Evolutionary conservation across 2,888 invertebrate genomes (phyloP).

Genomic region (Hypselothyrea guttata): DNA sequence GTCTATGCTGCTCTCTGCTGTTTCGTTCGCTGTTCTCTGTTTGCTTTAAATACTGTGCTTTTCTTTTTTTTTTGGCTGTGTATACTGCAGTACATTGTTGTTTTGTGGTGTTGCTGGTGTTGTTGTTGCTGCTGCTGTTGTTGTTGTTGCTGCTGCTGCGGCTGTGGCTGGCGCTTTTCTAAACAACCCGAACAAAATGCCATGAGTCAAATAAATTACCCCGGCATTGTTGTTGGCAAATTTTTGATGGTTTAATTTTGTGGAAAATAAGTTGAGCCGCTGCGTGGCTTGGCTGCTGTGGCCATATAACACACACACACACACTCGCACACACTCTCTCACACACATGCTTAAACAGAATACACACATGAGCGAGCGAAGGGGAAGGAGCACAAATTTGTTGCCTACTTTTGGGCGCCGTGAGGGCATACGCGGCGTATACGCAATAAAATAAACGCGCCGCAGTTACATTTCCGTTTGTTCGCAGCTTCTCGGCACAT

Average conservation of each 20-base stretch:
- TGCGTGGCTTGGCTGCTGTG: slow-evolving; percentile 64
- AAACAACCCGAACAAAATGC: slow-evolving; percentile 67
- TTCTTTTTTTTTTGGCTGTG: slow-evolving; percentile 32
- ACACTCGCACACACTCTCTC: slow-evolving; percentile 30
- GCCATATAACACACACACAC: slow-evolving; percentile 54
- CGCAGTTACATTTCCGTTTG: slow-evolving; percentile 67
- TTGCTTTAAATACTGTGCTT: slow-evolving; percentile 46
- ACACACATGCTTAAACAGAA: slow-evolving; percentile 15
- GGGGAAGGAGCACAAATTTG: slow-evolving; percentile 31
- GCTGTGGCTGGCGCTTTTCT: slow-evolving; percentile 59
- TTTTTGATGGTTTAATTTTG: slow-evolving; percentile 79
- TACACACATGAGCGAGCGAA: background rate
- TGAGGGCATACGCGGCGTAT: slow-evolving; percentile 50
- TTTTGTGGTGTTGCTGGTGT: slow-evolving; percentile 24
- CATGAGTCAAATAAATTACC: slow-evolving; percentile 78
- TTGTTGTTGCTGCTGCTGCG: slow-evolving; percentile 37
- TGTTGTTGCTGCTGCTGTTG: slow-evolving; percentile 21
- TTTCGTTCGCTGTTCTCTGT: slow-evolving; percentile 12
- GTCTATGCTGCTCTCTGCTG: background rate
- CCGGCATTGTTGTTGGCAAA: slow-evolving; percentile 77
- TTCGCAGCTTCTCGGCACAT: slow-evolving; percentile 54
- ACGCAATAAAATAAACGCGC: slow-evolving; percentile 75
- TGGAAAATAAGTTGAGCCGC: slow-evolving; percentile 78
- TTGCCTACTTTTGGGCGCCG: slow-evolving; percentile 61
- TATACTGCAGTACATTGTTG: slow-evolving; percentile 43